phyloP scores from a whole-genome alignment of 1,140 invertebrate genomes.

The Phenacoccus solenopsis region DNA sequence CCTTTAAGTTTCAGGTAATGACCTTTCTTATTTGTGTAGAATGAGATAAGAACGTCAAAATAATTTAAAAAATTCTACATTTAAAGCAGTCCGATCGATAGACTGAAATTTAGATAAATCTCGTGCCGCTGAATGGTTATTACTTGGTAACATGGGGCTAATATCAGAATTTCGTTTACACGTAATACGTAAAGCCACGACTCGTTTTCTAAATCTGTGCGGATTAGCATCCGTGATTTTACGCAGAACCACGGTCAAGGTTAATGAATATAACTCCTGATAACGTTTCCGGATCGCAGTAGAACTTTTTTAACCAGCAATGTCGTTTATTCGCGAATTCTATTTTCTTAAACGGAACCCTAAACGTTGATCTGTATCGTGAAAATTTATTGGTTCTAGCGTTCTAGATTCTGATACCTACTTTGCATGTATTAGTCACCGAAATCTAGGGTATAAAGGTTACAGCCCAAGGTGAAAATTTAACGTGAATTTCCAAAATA shows the following conservation, averaged over 20 bases:
- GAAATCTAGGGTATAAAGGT: no score
- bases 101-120: not conserved
- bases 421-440: no score
- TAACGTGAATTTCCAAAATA: no score
- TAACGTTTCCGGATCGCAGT: no score
- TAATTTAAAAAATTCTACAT: not conserved
- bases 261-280: not conserved
- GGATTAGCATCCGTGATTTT: not conserved
- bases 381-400: no score
- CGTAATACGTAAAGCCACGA: not conserved
- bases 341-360: not conserved
- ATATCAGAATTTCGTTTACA: no score
- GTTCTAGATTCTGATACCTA: no score
- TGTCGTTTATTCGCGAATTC: not conserved
- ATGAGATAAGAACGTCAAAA: not conserved
- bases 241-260: not conserved
- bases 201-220: not conserved
- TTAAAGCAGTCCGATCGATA: not conserved
- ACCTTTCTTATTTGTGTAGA: not conserved
- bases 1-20: not conserved
- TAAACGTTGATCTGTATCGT: no score
- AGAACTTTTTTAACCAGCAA: no score
- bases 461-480: no score
- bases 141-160: not conserved
- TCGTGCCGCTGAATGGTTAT: not conserved